These are phyloP conservation scores for Apis florea DNA, from an alignment of 1,140 invertebrate genomes.

Conservation along the genomic window DNA sequence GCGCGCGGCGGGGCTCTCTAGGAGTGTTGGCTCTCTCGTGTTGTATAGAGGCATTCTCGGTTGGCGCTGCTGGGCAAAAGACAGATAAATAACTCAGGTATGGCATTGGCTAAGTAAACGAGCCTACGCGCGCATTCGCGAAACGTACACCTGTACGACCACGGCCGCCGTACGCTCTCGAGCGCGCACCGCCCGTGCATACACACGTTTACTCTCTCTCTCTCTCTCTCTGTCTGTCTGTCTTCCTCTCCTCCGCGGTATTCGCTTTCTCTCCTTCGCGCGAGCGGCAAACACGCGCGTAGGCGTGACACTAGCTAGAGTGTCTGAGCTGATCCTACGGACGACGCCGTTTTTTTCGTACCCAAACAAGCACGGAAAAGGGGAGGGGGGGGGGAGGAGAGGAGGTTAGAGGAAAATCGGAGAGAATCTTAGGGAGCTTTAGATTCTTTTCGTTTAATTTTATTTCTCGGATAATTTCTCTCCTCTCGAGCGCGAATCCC, in stretches of 20 bases:
- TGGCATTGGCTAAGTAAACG: constrained; percentile 79
- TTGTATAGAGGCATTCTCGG: constrained; percentile 74
- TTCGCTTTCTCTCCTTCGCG: neutral
- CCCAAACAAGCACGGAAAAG: neutral
- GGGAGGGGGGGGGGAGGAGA: constrained; percentile 57
- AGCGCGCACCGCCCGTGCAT: constrained; percentile 12
- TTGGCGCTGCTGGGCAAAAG: constrained; percentile 75
- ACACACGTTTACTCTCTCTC: constrained; percentile 1
- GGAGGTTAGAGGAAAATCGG: no score
- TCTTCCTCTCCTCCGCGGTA: neutral
- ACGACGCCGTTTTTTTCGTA: constrained; percentile 46
- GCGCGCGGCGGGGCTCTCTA: constrained; percentile 59
- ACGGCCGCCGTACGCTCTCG: constrained; percentile 23
- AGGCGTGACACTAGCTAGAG: constrained; percentile 51
- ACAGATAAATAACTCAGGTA: constrained; percentile 79
- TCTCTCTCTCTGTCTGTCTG: constrained; percentile 6
- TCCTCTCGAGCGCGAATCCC: no score
- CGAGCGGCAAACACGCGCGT: constrained; percentile 52
- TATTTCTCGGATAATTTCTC: no score
- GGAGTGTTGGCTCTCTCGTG: constrained; percentile 58
- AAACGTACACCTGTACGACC: constrained; percentile 71
- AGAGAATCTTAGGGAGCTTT: no score
- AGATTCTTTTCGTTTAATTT: no score
- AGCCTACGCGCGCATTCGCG: constrained; percentile 74
- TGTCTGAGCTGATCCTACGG: constrained; percentile 33